Percentiles rank a stretch among this genome's conserved stretches.
Evolutionary conservation across 2,888 invertebrate genomes (phyloP).

Genomic region (Ormyrus rosae): DNA sequence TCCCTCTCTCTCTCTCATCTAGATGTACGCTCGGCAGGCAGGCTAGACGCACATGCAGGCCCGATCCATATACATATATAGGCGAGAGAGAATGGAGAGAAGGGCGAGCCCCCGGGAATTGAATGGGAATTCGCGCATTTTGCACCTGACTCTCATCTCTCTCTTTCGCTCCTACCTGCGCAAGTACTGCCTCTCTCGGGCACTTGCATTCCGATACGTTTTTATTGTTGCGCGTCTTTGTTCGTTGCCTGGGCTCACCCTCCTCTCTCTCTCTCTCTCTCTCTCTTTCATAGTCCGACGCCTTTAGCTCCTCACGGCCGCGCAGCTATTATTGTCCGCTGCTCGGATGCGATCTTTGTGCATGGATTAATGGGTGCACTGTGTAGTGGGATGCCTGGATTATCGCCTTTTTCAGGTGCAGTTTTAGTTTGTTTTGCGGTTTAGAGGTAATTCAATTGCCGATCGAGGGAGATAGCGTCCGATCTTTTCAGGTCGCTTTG

Average conservation of each 20-base stretch:
- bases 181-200: background rate
- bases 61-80: background rate
- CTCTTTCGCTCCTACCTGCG: slow-evolving; percentile 26
- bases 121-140: slow-evolving; percentile 46
- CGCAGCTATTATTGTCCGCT: background rate
- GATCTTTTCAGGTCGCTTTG: no score
- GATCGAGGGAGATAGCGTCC: no score
- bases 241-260: background rate
- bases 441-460: no score
- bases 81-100: background rate
- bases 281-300: slow-evolving; percentile 40
- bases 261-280: slow-evolving; percentile 4
- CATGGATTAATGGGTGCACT: slow-evolving; percentile 34
- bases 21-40: background rate
- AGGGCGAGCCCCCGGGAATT: slow-evolving; percentile 4
- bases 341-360: slow-evolving; percentile 29
- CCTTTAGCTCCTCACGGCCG: slow-evolving; percentile 15
- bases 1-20: slow-evolving; percentile 9
- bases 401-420: background rate
- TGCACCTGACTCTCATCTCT: slow-evolving; percentile 51
- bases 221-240: slow-evolving; percentile 46
- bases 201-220: slow-evolving; percentile 49
- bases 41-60: background rate
- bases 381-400: background rate
- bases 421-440: background rate